Percentiles rank a stretch among this genome's conserved stretches.
Evolutionary conservation across 2,888 invertebrate species (phyloP).

Genomic region (Brachyopa scutellaris): DNA sequence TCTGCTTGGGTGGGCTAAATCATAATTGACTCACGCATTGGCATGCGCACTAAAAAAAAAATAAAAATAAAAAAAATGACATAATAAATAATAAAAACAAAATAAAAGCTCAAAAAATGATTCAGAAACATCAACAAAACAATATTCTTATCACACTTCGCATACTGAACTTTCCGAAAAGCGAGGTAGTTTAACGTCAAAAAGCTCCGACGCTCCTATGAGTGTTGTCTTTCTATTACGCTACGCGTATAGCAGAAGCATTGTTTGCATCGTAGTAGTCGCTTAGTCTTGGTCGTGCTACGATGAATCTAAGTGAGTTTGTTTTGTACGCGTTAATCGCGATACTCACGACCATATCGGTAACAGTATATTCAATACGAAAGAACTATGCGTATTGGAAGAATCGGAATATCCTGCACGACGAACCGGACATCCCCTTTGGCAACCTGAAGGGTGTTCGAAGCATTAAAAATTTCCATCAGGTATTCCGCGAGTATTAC

Average conservation of each 20-base stretch:
- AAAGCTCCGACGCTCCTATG: not conserved
- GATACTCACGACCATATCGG: not conserved
- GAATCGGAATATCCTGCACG: conserved; percentile 74
- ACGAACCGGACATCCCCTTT: conserved; percentile 72
- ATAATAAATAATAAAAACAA: conserved; percentile 1
- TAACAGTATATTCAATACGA: conserved; percentile 8
- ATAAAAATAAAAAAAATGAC: too few species aligned
- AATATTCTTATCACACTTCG: conserved; percentile 26
- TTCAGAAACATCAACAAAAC: conserved; percentile 30
- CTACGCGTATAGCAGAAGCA: not conserved
- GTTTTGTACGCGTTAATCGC: not conserved
- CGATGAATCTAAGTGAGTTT: conserved; percentile 17
- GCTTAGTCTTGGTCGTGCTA: conserved; percentile 1
- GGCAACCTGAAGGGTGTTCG: conserved; percentile 74
- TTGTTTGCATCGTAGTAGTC: conserved; percentile 1
- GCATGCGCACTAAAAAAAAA: conserved; percentile 16
- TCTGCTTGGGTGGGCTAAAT: conserved; percentile 15
- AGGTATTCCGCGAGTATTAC: conserved; percentile 75
- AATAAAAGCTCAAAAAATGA: conserved; percentile 6
- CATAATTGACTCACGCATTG: conserved; percentile 27
- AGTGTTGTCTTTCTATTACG: not conserved
- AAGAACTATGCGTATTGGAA: conserved; percentile 73
- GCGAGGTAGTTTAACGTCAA: not conserved
- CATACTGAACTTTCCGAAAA: conserved; percentile 8
- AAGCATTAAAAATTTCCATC: conserved; percentile 74